phyloP scores from a whole-genome alignment of 2,113 vertebrate species.

The Lanius collurio region DNA sequence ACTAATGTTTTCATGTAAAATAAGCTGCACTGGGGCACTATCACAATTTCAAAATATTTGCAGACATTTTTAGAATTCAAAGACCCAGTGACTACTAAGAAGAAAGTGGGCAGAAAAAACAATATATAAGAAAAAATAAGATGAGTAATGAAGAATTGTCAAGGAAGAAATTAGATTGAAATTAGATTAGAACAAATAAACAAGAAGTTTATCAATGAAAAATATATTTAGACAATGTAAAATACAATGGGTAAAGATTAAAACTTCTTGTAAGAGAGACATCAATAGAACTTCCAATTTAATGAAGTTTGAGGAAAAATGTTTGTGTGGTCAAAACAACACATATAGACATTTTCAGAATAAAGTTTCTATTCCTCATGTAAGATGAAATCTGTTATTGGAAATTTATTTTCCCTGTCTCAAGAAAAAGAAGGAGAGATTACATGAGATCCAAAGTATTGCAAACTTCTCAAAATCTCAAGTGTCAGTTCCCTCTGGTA shows the following conservation, averaged over 20 bases:
- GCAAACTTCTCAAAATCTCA: not conserved
- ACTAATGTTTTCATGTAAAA: not conserved
- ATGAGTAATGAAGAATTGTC: not conserved
- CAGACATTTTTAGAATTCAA: not conserved
- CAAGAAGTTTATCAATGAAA: not conserved
- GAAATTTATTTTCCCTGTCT: not conserved
- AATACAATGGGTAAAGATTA: not conserved
- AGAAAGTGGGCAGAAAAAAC: not conserved
- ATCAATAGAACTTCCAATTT: not conserved
- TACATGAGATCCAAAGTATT: not conserved
- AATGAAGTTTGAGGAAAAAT: not conserved
- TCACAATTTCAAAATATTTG: not conserved
- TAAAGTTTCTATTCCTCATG: not conserved
- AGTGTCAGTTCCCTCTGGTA: not conserved
- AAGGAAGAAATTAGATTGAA: not conserved
- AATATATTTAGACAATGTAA: not conserved
- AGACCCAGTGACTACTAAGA: not conserved
- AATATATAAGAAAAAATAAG: not conserved
- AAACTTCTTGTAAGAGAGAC: not conserved
- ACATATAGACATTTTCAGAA: not conserved
- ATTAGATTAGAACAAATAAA: not conserved
- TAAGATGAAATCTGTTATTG: not conserved
- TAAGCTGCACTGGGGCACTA: not conserved
- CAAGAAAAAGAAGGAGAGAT: not conserved
- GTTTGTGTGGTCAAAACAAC: not conserved